Evolutionary conservation across 2,888 invertebrate genomes (phyloP).

Genomic region (Trichacis sp.): DNA sequence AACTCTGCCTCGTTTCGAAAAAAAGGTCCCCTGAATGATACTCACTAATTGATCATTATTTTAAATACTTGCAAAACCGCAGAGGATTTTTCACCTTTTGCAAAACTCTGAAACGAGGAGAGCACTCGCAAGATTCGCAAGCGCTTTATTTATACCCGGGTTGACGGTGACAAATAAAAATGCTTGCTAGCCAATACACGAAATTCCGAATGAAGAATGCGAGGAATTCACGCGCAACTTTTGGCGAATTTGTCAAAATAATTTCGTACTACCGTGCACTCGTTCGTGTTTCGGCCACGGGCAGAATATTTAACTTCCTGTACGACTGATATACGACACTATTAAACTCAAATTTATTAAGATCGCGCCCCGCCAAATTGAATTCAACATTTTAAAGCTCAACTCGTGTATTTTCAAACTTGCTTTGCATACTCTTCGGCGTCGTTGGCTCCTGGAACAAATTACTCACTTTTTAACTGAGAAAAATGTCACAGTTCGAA

Average conservation of each 20-base stretch:
- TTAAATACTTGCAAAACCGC: no score
- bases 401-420: not conserved
- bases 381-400: not conserved
- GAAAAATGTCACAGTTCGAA: conserved; percentile 48
- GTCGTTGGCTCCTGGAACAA: not conserved
- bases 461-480: not conserved
- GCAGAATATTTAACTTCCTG: conserved; percentile 27
- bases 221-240: conserved; percentile 30
- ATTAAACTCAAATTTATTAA: conserved; percentile 35
- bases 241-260: conserved; percentile 42
- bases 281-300: conserved; percentile 42
- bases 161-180: not conserved
- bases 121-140: no score
- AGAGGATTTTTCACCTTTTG: no score
- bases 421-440: not conserved
- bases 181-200: not conserved
- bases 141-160: no score
- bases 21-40: not conserved
- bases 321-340: conserved; percentile 42
- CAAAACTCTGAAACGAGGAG: no score
- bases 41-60: no score
- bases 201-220: conserved; percentile 7
- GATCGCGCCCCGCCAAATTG: conserved; percentile 5
- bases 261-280: conserved; percentile 37
- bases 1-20: no score